Percentiles rank a stretch among this genome's conserved stretches.
Conservation (phyloP, 2,797 vertebrate species). For the Chloroceryle amazona region DNA sequence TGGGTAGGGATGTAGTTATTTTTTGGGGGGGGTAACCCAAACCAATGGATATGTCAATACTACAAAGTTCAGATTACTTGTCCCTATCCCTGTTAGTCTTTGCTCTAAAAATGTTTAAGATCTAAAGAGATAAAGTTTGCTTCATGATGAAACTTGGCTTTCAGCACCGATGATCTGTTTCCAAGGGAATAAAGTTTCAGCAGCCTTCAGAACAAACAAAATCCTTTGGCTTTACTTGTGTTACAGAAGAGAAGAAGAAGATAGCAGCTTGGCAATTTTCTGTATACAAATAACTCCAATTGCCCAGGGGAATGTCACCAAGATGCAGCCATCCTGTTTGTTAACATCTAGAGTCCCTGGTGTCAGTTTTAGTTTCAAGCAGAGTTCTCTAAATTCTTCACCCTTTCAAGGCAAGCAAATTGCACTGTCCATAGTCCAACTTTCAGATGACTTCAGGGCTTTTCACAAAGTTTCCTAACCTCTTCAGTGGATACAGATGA, state of each 20-base stretch:
- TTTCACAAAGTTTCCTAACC: not conserved
- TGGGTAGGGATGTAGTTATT: not conserved
- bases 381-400: constrained; percentile 6
- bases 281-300: constrained; percentile 18
- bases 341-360: not conserved
- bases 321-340: not conserved
- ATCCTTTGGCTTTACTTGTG: not conserved
- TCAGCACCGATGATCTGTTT: not conserved
- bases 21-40: too few relatives aligned
- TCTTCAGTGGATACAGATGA: not conserved
- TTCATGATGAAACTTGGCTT: not conserved
- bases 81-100: constrained; percentile 5
- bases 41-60: not conserved
- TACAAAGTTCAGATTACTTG: constrained; percentile 32
- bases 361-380: constrained; percentile 37
- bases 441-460: constrained; percentile 25
- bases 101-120: constrained; percentile 48
- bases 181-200: constrained; percentile 26
- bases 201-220: constrained; percentile 4
- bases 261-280: constrained; percentile 47
- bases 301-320: constrained; percentile 42
- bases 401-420: constrained; percentile 39
- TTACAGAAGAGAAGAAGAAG: constrained; percentile 10
- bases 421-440: constrained; percentile 9
- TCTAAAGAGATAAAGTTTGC: constrained; percentile 50